Conservation (phyloP, 37 sponge, comb jelly and placozoan species). For the Eunapius fragilis region DNA sequence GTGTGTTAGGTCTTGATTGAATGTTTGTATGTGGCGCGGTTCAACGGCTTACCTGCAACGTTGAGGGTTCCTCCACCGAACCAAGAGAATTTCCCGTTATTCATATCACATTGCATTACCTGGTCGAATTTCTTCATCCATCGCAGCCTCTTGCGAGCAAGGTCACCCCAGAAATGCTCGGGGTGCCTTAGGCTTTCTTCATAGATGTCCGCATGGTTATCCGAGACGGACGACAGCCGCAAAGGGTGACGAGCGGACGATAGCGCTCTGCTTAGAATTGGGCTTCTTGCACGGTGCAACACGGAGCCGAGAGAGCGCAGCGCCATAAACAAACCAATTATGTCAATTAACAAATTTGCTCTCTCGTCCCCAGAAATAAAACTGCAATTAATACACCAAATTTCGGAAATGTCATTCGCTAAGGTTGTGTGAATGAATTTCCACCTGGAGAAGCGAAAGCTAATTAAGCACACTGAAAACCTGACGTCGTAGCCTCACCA, state of each 20-base stretch:
- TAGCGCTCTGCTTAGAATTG: not conserved
- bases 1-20: not conserved
- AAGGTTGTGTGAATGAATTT: not conserved
- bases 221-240: conserved; percentile 47
- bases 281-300: not conserved
- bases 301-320: not conserved
- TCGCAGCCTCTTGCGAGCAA: conserved; percentile 69
- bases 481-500: not conserved
- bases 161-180: conserved; percentile 86
- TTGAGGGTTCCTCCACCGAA: conserved; percentile 87
- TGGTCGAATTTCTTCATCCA: conserved; percentile 85
- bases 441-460: not conserved
- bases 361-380: not conserved
- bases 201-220: conserved; percentile 68
- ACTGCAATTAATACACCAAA: no score
- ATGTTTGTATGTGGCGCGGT: no score
- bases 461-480: not conserved
- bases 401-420: not conserved
- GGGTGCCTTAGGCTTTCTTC: conserved; percentile 79
- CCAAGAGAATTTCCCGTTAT: conserved; percentile 78
- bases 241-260: conserved; percentile 16
- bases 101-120: conserved; percentile 81
- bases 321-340: not conserved
- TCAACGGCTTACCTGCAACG: conserved; percentile 82
- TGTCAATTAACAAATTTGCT: no score